Conservation (phyloP, 2,888 invertebrate genomes). For the Cheilosia variabilis region DNA sequence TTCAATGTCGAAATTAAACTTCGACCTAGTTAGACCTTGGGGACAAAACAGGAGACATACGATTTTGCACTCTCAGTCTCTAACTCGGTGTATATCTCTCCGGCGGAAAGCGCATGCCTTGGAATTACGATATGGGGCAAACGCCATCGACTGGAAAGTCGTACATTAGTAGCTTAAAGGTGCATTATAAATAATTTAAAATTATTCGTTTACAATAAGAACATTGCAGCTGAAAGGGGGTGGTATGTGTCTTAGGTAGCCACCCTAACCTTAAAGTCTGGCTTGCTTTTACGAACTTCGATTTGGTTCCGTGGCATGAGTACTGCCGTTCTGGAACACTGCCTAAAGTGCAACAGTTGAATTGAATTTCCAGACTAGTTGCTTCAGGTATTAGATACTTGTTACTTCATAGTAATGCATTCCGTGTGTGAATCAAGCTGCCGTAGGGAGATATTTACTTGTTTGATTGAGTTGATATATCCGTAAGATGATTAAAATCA, state of each 20-base stretch:
- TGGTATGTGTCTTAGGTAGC: slow-evolving; percentile 41
- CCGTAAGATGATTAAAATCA: too few relatives aligned
- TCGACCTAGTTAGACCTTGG: slow-evolving; percentile 68
- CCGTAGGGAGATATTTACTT: background rate
- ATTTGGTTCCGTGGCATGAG: slow-evolving; percentile 45
- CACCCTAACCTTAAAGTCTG: slow-evolving; percentile 56
- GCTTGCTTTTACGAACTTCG: slow-evolving; percentile 38
- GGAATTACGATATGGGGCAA: slow-evolving; percentile 48
- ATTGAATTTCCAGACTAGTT: slow-evolving; percentile 49
- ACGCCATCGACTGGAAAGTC: slow-evolving; percentile 34
- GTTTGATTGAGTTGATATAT: background rate
- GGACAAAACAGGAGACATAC: slow-evolving; percentile 23
- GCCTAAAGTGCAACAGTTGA: slow-evolving; percentile 64
- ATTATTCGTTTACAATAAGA: slow-evolving; percentile 43
- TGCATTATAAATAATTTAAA: slow-evolving; percentile 64
- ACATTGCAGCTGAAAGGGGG: slow-evolving; percentile 19
- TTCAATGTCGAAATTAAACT: slow-evolving; percentile 46
- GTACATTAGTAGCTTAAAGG: slow-evolving; percentile 32
- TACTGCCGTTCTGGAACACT: slow-evolving; percentile 56
- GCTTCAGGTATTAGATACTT: slow-evolving; percentile 51
- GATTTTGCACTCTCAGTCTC: slow-evolving; percentile 6
- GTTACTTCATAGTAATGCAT: slow-evolving; percentile 31
- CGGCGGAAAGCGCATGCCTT: slow-evolving; percentile 48
- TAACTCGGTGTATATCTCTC: background rate
- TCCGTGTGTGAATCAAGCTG: background rate